These are phyloP conservation scores for Dicentrarchus labrax DNA, from an alignment of 2,113 vertebrate species.

Conservation along the genomic window DNA sequence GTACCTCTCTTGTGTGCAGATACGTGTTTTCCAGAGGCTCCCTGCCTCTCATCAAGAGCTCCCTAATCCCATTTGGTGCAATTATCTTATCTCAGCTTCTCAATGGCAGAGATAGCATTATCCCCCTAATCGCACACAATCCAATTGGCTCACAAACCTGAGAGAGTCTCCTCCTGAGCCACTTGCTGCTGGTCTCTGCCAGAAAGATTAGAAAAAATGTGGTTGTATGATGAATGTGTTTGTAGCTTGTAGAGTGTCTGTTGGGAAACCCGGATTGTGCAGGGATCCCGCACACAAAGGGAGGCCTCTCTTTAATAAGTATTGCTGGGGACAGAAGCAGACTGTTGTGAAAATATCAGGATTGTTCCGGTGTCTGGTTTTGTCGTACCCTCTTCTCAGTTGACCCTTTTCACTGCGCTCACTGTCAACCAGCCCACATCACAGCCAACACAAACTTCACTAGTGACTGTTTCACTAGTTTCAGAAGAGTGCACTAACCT, in stretches of 20 bases:
- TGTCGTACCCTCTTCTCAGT: constrained; percentile 38
- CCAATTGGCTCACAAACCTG: constrained; percentile 71
- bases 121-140: constrained; percentile 80
- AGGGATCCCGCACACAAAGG: constrained; percentile 51
- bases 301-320: constrained; percentile 44
- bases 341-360: constrained; percentile 76
- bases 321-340: constrained; percentile 44
- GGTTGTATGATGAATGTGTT: constrained; percentile 50
- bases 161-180: constrained; percentile 55
- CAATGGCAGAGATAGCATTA: constrained; percentile 78
- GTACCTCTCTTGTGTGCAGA: constrained; percentile 60
- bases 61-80: constrained; percentile 82
- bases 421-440: constrained; percentile 33
- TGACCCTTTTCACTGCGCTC: constrained; percentile 30
- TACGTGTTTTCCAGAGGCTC: constrained; percentile 61
- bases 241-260: constrained; percentile 49
- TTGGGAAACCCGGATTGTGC: constrained; percentile 26
- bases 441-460: constrained; percentile 14
- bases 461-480: constrained; percentile 27
- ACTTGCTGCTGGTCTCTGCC: constrained; percentile 46
- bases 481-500: constrained; percentile 3
- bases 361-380: constrained; percentile 66
- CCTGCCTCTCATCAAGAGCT: constrained; percentile 71
- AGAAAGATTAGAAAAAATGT: constrained; percentile 54
- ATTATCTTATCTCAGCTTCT: constrained; percentile 84